These are phyloP conservation scores for Mungos mungo DNA, from an alignment of 2,113 vertebrate species.

Conservation along the genomic window DNA sequence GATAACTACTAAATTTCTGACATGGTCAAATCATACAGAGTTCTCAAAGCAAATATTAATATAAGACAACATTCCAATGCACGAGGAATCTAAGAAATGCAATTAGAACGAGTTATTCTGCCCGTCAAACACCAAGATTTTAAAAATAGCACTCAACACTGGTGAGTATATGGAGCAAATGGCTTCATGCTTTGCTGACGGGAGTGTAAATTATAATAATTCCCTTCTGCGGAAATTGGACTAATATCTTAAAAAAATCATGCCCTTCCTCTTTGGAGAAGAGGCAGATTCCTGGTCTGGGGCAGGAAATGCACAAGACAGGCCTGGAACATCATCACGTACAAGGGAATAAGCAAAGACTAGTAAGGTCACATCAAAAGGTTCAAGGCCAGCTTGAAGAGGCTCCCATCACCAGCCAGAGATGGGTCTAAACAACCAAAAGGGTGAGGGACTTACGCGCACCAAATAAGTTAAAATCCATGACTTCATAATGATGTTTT, in stretches of 20 bases:
- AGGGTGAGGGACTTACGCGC: not conserved
- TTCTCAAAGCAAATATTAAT: conserved; percentile 30
- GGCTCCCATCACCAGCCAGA: not conserved
- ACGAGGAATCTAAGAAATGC: conserved; percentile 6
- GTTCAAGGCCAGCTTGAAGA: not conserved
- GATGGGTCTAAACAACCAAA: not conserved
- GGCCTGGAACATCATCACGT: not conserved
- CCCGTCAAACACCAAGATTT: not conserved
- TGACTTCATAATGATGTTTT: not conserved
- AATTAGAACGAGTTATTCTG: not conserved
- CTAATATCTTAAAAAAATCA: not conserved
- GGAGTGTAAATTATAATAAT: not conserved
- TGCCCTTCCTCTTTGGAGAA: not conserved
- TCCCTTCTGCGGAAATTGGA: not conserved
- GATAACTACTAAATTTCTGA: not conserved
- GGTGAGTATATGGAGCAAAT: not conserved
- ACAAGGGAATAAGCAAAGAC: not conserved
- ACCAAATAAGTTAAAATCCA: not conserved
- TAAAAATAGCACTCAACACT: not conserved
- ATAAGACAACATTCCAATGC: not conserved
- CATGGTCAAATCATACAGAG: not conserved
- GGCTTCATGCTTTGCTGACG: not conserved
- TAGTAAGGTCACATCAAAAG: not conserved
- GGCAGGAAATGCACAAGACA: not conserved
- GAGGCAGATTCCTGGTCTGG: not conserved